A percentile compares a stretch with the other conserved stretches of the same genome.
Conservation (phyloP, 2,888 invertebrate species). For the Drosophila greeni region DNA sequence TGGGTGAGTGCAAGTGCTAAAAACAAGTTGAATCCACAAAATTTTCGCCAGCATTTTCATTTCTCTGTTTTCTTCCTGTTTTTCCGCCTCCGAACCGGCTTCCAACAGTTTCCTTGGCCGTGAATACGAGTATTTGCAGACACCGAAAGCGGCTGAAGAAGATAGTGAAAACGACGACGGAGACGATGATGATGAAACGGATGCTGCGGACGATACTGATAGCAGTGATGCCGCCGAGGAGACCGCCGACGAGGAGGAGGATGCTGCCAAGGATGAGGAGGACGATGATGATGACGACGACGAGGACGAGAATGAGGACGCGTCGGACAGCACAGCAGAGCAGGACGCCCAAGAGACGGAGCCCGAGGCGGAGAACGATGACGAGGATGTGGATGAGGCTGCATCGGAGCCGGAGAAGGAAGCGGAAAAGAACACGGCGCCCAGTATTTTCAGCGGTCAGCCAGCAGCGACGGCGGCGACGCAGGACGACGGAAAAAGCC, state of each 20-base stretch:
- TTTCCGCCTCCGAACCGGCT: slow-evolving; percentile 1
- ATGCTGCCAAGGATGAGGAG: slow-evolving; percentile 76
- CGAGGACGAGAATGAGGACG: slow-evolving; percentile 24
- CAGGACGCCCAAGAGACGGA: slow-evolving; percentile 53
- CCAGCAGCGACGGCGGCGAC: background rate
- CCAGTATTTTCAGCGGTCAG: slow-evolving; percentile 22
- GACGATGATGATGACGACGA: slow-evolving; percentile 30
- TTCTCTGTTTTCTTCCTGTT: slow-evolving; percentile 19
- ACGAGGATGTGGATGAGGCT: slow-evolving; percentile 46
- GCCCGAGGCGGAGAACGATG: slow-evolving; percentile 55
- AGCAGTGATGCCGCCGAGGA: slow-evolving; percentile 37
- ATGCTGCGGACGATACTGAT: slow-evolving; percentile 36
- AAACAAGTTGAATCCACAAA: slow-evolving; percentile 30
- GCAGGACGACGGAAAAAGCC: slow-evolving; percentile 46
- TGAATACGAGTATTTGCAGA: slow-evolving; percentile 71
- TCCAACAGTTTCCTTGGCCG: slow-evolving; percentile 75
- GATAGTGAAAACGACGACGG: slow-evolving; percentile 80
- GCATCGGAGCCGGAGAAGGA: slow-evolving; percentile 43
- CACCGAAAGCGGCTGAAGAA: slow-evolving; percentile 71
- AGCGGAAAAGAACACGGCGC: slow-evolving; percentile 42
- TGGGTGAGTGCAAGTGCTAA: slow-evolving; percentile 69
- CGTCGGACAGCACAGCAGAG: slow-evolving; percentile 39
- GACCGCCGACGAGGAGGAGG: slow-evolving; percentile 38
- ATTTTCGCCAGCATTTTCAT: slow-evolving; percentile 18
- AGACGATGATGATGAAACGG: slow-evolving; percentile 78